Conservation (phyloP, 2,113 vertebrate species). For the Salvelinus alpinus region DNA sequence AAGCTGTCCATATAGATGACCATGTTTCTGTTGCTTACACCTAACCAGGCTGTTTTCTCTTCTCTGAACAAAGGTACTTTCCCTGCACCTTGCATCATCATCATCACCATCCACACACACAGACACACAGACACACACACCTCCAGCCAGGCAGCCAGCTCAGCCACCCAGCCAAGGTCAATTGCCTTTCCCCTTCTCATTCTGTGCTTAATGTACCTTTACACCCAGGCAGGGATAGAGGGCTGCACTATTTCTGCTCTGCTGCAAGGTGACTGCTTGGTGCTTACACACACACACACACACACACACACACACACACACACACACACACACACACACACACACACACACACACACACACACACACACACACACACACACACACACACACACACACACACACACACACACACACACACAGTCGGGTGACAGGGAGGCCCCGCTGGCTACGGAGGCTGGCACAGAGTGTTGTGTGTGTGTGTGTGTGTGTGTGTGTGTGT, state of each 20-base stretch:
- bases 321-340: no score
- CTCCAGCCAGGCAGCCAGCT: conserved; percentile 30
- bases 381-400: no score
- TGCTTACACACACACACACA: no score
- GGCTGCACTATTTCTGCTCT: conserved; percentile 80
- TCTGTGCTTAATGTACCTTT: conserved; percentile 74
- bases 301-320: no score
- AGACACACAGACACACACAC: background rate
- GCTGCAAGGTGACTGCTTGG: conserved; percentile 82
- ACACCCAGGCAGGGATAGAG: conserved; percentile 67
- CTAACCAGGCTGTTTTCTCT: background rate
- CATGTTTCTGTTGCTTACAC: background rate
- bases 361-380: no score
- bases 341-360: no score
- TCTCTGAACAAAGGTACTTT: conserved; percentile 33
- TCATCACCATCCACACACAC: background rate
- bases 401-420: background rate
- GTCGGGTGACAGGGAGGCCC: conserved; percentile 5
- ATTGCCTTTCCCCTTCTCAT: conserved; percentile 69
- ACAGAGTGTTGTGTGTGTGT: background rate
- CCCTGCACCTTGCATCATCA: conserved; percentile 26
- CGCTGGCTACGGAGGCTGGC: background rate
- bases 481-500: no score
- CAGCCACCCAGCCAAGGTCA: conserved; percentile 75
- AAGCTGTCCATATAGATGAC: background rate